These are phyloP conservation scores for Embiotoca jacksoni DNA, from an alignment of 2,113 vertebrate species.

Conservation along the genomic window DNA sequence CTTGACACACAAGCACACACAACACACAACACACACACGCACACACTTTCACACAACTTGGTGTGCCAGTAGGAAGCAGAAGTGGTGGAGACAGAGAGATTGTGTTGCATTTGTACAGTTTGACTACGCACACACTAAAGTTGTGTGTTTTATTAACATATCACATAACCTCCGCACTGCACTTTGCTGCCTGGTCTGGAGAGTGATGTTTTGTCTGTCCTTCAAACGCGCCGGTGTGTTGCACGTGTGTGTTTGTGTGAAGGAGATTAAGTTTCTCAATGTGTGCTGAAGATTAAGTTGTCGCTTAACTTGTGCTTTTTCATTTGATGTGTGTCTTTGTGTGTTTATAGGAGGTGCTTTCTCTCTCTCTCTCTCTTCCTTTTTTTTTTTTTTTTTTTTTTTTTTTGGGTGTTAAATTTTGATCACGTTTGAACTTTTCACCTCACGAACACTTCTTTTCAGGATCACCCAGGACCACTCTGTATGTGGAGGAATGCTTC, in stretches of 20 bases:
- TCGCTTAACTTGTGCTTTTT: constrained; percentile 42
- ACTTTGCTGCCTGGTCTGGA: constrained; percentile 18
- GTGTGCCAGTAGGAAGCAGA: constrained; percentile 41
- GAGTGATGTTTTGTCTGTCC: constrained; percentile 26
- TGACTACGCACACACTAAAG: constrained; percentile 19
- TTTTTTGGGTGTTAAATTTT: too few relatives aligned
- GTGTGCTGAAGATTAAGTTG: constrained; percentile 43
- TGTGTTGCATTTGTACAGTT: constrained; percentile 49
- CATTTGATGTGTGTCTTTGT: constrained; percentile 43
- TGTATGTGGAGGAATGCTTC: constrained; percentile 19
- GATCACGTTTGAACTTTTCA: constrained; percentile 49
- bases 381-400: neutral
- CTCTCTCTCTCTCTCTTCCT: neutral
- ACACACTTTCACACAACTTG: constrained; percentile 31
- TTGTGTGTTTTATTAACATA: constrained; percentile 49
- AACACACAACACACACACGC: constrained; percentile 11
- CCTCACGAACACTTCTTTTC: constrained; percentile 59
- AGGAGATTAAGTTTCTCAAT: constrained; percentile 37
- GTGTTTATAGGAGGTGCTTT: constrained; percentile 5
- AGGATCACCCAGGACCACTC: constrained; percentile 50
- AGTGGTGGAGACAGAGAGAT: constrained; percentile 41
- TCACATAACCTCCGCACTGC: constrained; percentile 32
- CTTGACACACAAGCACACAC: constrained; percentile 65
- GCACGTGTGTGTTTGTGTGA: neutral
- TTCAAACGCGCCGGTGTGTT: constrained; percentile 9